Evolutionary conservation across 2,113 vertebrate genomes (phyloP).

Genomic region (Setophaga petechia): DNA sequence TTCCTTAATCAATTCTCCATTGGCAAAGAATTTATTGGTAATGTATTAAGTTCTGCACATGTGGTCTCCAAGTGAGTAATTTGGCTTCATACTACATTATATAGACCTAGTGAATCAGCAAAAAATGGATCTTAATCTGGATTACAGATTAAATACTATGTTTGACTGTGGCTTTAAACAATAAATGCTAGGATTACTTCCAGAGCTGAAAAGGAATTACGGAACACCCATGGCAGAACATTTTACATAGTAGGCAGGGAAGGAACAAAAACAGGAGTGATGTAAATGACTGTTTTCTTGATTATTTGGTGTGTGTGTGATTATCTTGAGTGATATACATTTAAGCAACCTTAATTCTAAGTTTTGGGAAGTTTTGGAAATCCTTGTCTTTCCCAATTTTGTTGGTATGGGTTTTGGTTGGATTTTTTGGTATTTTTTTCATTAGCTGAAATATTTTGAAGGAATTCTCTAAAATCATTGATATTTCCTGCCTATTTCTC

Average conservation of each 20-base stretch:
- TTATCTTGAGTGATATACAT: background rate
- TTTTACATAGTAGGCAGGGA: background rate
- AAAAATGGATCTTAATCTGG: background rate
- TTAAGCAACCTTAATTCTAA: background rate
- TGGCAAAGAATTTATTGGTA: background rate
- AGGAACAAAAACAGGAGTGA: background rate
- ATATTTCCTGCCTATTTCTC: background rate
- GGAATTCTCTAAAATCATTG: background rate
- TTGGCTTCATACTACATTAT: background rate
- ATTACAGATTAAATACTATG: background rate
- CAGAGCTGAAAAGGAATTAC: background rate
- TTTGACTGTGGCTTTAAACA: background rate
- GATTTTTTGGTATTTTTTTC: background rate
- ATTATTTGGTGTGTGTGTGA: background rate
- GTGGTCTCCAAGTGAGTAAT: background rate
- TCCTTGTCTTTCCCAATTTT: background rate
- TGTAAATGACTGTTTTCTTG: background rate
- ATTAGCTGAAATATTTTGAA: background rate
- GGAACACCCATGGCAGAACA: background rate
- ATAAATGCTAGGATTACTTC: background rate
- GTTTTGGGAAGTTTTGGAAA: background rate
- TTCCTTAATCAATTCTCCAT: background rate
- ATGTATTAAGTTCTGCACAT: rapidly evolving
- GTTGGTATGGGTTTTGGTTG: background rate
- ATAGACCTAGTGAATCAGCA: background rate